Base-by-base conservation (phyloP, 2,888 invertebrate genomes). In the Tiliacea citrago region DNA sequence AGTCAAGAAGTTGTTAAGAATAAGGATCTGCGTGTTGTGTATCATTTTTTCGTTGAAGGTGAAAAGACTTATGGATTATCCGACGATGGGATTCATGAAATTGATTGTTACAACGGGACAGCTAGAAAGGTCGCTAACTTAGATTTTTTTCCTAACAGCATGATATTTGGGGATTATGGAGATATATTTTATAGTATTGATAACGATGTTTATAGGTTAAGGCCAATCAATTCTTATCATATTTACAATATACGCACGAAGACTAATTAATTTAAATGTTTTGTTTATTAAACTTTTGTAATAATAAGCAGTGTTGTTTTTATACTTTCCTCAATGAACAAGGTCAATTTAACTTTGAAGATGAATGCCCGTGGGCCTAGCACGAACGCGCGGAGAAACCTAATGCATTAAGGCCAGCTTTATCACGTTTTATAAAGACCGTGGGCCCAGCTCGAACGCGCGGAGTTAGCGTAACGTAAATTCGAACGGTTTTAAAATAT, bases 81-180 rank as follows among this genome's bases (percentile, higher is more conserved):
- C 0, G 91, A 93, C 13, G 86, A 91, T 29, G 94, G 93, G 0
- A 83, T 96, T 4, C 94, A 91, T 68, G 91, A 94, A 82, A 91
- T 96, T 3, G 80, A 95, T 81, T 96, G 96, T 85, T 75, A 53
- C 1, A 95, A 95, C 45, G 96, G 96, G 0, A 95, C 95, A 0
- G 95, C 96, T 0, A 89, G 70, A 1, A 93, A 89, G 79, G 84
- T 94, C 0, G 92, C 94, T 0, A 86, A 89, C 68, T 68, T 96
- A 62, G 83, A 92, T 71, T 95, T 95, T 71, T 86, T 84, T 13
- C 94, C 95, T 0, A 86, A 89, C 62, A 95, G 96, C 71, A 93
- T 96, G 35, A 91, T 93, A 7, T 93, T 94, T 66, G 96, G 96
- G 0, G 96, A 96, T 71, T 95, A 96, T 42, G 96, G 96, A 1